These are phyloP conservation scores for Apolygus lucorum DNA, from an alignment of 1,140 invertebrate species.

Conservation along the genomic window DNA sequence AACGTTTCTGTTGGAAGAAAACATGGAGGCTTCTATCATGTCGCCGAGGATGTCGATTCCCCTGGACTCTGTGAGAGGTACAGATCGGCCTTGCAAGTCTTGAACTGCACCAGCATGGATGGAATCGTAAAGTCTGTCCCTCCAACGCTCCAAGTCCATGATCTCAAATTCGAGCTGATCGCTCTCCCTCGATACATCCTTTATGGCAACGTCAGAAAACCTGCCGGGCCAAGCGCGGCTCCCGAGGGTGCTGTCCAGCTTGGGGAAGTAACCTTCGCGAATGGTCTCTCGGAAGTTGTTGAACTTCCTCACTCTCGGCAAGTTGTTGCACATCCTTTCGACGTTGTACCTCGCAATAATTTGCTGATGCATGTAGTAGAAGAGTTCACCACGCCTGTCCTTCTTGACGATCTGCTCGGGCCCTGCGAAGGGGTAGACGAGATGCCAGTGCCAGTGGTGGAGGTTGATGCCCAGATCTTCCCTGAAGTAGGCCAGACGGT, in stretches of 20 bases:
- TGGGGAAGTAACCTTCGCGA: slow-evolving; percentile 58
- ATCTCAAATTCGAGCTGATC: slow-evolving; percentile 59
- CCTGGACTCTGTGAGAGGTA: slow-evolving; percentile 51
- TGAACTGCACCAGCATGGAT: slow-evolving; percentile 56
- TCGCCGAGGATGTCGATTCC: slow-evolving; percentile 75
- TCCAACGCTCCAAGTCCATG: slow-evolving; percentile 60
- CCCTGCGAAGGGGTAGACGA: slow-evolving; percentile 52
- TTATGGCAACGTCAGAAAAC: slow-evolving; percentile 47
- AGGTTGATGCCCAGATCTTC: slow-evolving; percentile 42
- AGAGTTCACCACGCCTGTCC: slow-evolving; percentile 60
- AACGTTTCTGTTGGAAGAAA: slow-evolving; percentile 55
- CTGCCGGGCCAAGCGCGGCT: slow-evolving; percentile 52
- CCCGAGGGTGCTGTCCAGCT: slow-evolving; percentile 54
- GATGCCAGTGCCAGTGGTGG: slow-evolving; percentile 67
- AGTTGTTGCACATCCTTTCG: slow-evolving; percentile 53
- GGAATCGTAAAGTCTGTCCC: slow-evolving; percentile 62
- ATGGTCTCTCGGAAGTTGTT: slow-evolving; percentile 52
- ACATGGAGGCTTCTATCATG: slow-evolving; percentile 61
- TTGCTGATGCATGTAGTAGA: slow-evolving; percentile 66
- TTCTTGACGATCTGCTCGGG: slow-evolving; percentile 45
- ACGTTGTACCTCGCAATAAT: slow-evolving; percentile 48
- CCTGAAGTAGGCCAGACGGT: slow-evolving; percentile 40
- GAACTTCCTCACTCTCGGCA: slow-evolving; percentile 48
- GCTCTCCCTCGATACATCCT: slow-evolving; percentile 54
- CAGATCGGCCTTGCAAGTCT: slow-evolving; percentile 40